phyloP scores from a whole-genome alignment of 2,888 invertebrate species.

The Tipula lateralis region DNA sequence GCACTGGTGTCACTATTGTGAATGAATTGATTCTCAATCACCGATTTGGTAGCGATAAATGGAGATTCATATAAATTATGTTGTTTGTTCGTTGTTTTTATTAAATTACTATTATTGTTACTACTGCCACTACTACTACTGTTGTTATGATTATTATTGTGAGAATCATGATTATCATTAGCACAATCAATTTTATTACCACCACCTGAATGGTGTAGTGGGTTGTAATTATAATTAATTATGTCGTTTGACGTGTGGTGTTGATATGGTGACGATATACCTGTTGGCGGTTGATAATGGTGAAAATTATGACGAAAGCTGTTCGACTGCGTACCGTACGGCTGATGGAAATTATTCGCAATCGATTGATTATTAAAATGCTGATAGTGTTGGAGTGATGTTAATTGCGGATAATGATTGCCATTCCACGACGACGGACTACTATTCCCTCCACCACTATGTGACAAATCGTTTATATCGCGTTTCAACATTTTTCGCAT shows the following conservation, averaged over 20 bases:
- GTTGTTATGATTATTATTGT: neutral
- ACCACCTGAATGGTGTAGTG: neutral
- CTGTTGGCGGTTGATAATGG: neutral
- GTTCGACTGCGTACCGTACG: neutral
- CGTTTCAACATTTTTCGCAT: slow-evolving; percentile 33
- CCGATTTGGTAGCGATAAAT: neutral
- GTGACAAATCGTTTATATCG: neutral
- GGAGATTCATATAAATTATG: slow-evolving; percentile 28
- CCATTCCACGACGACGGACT: neutral
- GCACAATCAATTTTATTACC: neutral
- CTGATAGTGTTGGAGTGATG: neutral
- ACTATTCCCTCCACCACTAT: neutral
- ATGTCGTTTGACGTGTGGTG: neutral
- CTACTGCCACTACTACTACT: neutral
- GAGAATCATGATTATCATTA: neutral
- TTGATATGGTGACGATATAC: neutral
- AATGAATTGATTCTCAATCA: neutral
- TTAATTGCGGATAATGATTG: neutral
- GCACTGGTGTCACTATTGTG: no score
- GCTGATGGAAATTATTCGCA: neutral
- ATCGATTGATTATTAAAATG: neutral
- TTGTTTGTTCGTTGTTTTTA: neutral
- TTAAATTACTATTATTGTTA: neutral
- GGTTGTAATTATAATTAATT: neutral
- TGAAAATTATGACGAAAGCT: neutral